These are phyloP conservation scores for Drosophila niveifrons DNA, from an alignment of 2,888 invertebrate species.

Conservation along the genomic window DNA sequence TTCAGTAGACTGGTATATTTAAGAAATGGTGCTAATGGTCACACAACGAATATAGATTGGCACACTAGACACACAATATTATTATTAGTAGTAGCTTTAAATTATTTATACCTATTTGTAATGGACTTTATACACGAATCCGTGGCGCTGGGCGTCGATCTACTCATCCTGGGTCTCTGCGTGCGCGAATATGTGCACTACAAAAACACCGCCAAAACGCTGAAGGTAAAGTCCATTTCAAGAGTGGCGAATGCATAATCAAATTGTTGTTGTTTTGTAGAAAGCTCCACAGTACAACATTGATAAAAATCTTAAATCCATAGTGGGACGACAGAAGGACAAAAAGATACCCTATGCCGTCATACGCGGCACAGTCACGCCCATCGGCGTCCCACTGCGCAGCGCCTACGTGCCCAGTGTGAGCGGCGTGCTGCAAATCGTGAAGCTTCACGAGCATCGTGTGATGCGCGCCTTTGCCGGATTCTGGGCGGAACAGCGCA, in stretches of 20 bases:
- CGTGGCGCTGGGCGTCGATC: constrained; percentile 90
- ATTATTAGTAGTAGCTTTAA: constrained; percentile 14
- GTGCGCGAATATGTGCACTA: constrained; percentile 91
- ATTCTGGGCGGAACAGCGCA: constrained; percentile 93
- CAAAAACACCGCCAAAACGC: constrained; percentile 89
- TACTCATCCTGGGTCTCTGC: constrained; percentile 90
- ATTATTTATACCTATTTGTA: constrained; percentile 26
- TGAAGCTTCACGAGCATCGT: constrained; percentile 92
- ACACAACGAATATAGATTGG: neutral
- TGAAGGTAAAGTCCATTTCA: constrained; percentile 87
- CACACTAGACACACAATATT: constrained; percentile 19
- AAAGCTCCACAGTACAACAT: constrained; percentile 90
- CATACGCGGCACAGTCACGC: constrained; percentile 90
- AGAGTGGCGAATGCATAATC: constrained; percentile 14
- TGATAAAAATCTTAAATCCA: constrained; percentile 88
- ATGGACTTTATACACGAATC: constrained; percentile 93
- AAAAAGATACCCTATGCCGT: constrained; percentile 91
- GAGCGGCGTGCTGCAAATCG: constrained; percentile 92
- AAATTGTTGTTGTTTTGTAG: constrained; percentile 84
- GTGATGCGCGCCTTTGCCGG: constrained; percentile 93
- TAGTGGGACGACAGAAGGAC: constrained; percentile 88
- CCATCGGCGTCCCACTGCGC: constrained; percentile 90
- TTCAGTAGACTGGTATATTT: neutral
- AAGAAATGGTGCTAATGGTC: too few relatives aligned
- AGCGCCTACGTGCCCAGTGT: constrained; percentile 91